A percentile compares a stretch with the other conserved stretches of the same genome.
These are phyloP conservation scores for Thalassaphorura encarpata DNA, from an alignment of 1,140 invertebrate species.

Conservation along the genomic window DNA sequence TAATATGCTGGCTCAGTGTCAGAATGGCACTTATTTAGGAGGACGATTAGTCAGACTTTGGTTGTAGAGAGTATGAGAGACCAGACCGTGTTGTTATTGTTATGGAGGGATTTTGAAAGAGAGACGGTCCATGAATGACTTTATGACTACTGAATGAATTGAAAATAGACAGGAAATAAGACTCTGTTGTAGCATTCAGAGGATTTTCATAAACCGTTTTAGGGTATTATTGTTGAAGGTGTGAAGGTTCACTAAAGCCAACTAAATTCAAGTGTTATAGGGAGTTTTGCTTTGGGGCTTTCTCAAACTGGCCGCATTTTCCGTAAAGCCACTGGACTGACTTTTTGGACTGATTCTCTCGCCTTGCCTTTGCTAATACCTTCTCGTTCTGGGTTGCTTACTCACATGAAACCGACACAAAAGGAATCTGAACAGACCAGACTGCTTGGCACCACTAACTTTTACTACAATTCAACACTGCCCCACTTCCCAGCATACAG, in stretches of 20 bases:
- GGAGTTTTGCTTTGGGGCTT: no score
- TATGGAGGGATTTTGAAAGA: background rate
- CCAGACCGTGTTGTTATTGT: background rate
- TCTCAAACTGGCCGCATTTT: no score
- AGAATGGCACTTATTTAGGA: background rate
- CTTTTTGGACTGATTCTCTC: no score
- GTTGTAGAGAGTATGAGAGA: background rate
- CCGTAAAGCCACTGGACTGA: no score
- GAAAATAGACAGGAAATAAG: constrained; percentile 6
- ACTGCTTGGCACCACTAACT: constrained; percentile 23
- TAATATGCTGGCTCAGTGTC: background rate
- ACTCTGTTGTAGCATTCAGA: background rate
- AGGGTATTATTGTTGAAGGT: constrained; percentile 15
- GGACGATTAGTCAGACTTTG: background rate
- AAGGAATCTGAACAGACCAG: constrained; percentile 1
- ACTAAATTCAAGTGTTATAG: constrained; percentile 2
- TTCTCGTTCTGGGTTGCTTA: background rate
- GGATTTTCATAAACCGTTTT: constrained; percentile 16
- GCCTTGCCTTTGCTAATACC: no score
- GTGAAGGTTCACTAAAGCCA: background rate
- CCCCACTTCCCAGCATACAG: no score
- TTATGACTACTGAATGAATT: background rate
- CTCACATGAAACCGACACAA: background rate
- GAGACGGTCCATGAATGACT: background rate
- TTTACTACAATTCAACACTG: no score